phyloP scores from a whole-genome alignment of 2,797 vertebrate species.

The Pantherophis alleghaniensis region DNA sequence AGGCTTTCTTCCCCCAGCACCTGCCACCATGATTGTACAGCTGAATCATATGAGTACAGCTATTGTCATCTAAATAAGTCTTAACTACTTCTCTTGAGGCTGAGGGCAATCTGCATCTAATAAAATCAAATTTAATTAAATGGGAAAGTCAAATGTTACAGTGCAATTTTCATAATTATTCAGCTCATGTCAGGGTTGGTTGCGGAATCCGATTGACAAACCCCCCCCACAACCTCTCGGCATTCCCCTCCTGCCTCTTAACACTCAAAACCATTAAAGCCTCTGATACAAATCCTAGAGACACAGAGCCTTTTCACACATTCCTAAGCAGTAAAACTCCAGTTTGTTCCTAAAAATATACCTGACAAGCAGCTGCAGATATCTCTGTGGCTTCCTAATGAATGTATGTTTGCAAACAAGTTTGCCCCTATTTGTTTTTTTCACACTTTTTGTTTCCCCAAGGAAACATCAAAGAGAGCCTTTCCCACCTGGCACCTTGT shows the following conservation, averaged over 20 bases:
- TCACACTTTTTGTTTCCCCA: background rate
- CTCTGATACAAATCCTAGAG: slow-evolving; percentile 17
- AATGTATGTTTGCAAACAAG: background rate
- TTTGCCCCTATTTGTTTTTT: background rate
- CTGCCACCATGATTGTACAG: background rate
- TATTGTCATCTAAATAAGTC: background rate
- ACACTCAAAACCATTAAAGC: background rate
- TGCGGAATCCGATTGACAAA: background rate
- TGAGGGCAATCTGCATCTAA: background rate
- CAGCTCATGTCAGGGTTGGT: background rate
- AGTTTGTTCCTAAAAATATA: background rate
- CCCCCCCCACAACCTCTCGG: background rate
- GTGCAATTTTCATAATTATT: slow-evolving; percentile 2
- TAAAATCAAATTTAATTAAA: slow-evolving; percentile 5
- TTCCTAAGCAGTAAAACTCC: background rate
- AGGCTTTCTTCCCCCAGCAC: background rate
- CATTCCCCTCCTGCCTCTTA: background rate
- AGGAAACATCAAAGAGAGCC: background rate
- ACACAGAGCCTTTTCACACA: background rate
- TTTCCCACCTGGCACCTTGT: background rate
- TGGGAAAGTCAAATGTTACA: background rate
- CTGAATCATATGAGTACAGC: background rate
- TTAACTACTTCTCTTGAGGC: background rate
- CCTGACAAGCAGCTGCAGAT: background rate
- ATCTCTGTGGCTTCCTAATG: background rate